Evolutionary conservation across 2,888 invertebrate species (phyloP).

Genomic region (Adela reaumurella): DNA sequence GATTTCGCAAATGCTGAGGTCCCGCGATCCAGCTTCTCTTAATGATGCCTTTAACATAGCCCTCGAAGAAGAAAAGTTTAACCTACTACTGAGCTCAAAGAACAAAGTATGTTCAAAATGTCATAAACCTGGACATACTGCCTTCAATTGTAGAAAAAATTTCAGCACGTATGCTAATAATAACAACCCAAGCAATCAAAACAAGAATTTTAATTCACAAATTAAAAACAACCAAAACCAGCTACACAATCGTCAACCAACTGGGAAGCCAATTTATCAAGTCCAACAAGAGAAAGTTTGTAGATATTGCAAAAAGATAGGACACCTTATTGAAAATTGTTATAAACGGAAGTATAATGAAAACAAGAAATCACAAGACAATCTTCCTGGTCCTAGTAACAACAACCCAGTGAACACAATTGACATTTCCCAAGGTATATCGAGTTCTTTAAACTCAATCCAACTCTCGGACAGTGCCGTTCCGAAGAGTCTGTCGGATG

Average conservation of each 20-base stretch:
- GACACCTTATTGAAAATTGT: slow-evolving; percentile 1
- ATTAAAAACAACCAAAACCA: too few species aligned
- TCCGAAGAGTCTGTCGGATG: neutral
- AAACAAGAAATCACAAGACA: too few species aligned
- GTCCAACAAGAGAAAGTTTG: neutral
- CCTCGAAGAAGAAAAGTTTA: slow-evolving; percentile 3
- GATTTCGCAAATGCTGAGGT: slow-evolving; percentile 3
- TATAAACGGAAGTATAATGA: neutral
- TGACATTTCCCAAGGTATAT: too few species aligned
- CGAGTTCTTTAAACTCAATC: neutral
- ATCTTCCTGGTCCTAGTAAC: too few species aligned
- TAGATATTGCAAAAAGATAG: slow-evolving; percentile 1
- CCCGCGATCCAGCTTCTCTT: neutral
- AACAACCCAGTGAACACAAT: too few species aligned
- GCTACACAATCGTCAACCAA: neutral
- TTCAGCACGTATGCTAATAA: too few species aligned
- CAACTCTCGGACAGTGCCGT: neutral
- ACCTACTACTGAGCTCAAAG: neutral
- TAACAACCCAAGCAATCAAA: too few species aligned
- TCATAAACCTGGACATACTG: slow-evolving; percentile 1
- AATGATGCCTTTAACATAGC: slow-evolving; percentile 4
- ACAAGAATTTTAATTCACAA: too few species aligned
- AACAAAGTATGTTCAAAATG: neutral
- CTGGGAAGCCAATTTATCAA: neutral
- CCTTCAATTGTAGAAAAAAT: neutral